Evolutionary conservation across 2,113 vertebrate genomes (phyloP).

Genomic region (Gymnarchus niloticus): DNA sequence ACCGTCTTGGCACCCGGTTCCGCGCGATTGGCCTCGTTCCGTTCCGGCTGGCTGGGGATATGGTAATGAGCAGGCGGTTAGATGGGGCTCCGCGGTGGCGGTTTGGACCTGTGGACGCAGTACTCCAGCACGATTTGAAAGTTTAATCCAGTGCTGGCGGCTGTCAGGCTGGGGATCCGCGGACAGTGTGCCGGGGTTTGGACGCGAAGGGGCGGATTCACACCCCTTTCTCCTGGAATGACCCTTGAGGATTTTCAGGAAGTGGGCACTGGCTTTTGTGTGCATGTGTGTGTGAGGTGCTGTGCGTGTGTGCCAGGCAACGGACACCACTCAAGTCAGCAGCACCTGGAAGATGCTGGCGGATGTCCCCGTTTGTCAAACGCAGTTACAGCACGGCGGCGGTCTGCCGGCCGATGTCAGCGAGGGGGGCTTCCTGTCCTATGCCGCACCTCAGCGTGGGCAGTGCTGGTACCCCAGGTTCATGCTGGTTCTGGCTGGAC

Average conservation of each 20-base stretch:
- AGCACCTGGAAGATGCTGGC: background rate
- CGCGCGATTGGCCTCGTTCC: background rate
- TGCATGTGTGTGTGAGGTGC: background rate
- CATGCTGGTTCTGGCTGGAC: background rate
- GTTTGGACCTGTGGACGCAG: background rate
- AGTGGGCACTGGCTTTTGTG: background rate
- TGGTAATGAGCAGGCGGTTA: background rate
- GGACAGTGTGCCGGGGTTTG: background rate
- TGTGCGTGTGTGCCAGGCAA: background rate
- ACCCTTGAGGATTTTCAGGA: background rate
- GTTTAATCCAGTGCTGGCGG: background rate
- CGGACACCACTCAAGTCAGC: background rate
- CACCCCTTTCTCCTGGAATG: background rate
- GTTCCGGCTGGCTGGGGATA: background rate
- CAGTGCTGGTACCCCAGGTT: background rate
- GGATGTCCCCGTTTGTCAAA: background rate
- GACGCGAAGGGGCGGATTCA: background rate
- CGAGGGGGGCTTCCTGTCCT: background rate
- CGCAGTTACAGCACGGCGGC: too few relatives aligned
- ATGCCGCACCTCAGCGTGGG: background rate
- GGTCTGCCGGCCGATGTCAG: too few relatives aligned
- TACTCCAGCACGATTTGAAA: background rate
- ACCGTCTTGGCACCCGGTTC: background rate
- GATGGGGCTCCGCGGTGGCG: background rate
- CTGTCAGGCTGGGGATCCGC: background rate